Conservation (phyloP, 2,888 invertebrate species). For the Ennomos erosarius region DNA sequence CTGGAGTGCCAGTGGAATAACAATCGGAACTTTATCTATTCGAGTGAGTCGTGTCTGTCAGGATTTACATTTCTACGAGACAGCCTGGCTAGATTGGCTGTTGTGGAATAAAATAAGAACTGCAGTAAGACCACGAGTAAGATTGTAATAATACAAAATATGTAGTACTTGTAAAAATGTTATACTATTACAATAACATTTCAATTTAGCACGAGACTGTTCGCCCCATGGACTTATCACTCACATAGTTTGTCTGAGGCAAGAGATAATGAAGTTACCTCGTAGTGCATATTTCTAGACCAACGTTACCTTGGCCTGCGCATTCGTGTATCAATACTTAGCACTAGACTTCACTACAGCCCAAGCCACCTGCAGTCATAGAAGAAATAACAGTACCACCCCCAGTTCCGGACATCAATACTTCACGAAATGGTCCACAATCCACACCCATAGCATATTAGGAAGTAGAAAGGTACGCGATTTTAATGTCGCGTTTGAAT, state of each 20-base stretch:
- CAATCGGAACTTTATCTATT: conserved; percentile 16
- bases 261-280: too few relatives aligned
- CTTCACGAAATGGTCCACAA: conserved; percentile 46
- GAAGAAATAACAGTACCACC: too few relatives aligned
- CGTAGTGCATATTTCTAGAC: too few relatives aligned
- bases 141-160: too few relatives aligned
- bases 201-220: too few relatives aligned
- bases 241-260: too few relatives aligned
- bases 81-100: conserved; percentile 3
- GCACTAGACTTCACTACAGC: too few relatives aligned
- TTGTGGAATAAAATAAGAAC: background rate
- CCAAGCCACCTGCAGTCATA: conserved; percentile 39
- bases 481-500: conserved; percentile 53
- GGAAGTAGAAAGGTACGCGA: conserved; percentile 55
- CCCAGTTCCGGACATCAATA: conserved; percentile 39
- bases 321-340: too few relatives aligned
- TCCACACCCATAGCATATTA: conserved; percentile 47
- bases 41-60: conserved; percentile 17
- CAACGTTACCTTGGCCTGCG: too few relatives aligned
- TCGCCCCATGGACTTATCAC: too few relatives aligned
- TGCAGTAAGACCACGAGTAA: background rate
- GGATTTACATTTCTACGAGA: conserved; percentile 21
- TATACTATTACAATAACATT: too few relatives aligned
- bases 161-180: too few relatives aligned
- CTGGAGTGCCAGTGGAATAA: conserved; percentile 24